phyloP scores from a whole-genome alignment of 2,888 invertebrate genomes.

The Lasioglossum zephyrum region DNA sequence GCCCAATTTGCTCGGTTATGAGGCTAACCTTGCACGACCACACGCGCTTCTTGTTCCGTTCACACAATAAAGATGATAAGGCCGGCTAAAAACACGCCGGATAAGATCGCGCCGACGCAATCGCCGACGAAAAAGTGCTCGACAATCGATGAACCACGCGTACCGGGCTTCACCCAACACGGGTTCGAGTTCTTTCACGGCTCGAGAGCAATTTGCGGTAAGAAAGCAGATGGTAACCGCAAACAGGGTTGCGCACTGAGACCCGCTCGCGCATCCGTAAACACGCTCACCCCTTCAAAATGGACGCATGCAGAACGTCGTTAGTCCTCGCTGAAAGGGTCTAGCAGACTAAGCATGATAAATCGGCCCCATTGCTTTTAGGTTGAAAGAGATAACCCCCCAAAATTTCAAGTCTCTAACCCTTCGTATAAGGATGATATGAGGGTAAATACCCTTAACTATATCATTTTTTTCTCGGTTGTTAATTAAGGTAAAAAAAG shows the following conservation, averaged over 20 bases:
- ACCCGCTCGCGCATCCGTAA: not conserved
- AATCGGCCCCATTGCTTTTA: too few species aligned
- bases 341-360: too few species aligned
- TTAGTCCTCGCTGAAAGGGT: not conserved
- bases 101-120: slow-evolving; percentile 15
- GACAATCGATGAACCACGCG: slow-evolving; percentile 27
- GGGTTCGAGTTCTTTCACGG: not conserved
- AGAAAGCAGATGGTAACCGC: slow-evolving; percentile 26
- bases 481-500: too few species aligned
- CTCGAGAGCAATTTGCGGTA: slow-evolving; percentile 5
- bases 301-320: not conserved
- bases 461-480: too few species aligned
- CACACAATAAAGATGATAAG: slow-evolving; percentile 6
- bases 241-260: not conserved
- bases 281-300: not conserved
- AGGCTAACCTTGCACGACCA: not conserved
- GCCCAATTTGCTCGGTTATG: not conserved
- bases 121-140: slow-evolving; percentile 7
- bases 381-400: too few species aligned
- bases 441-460: too few species aligned
- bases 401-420: too few species aligned
- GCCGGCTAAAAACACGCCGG: not conserved
- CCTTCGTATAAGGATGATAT: too few species aligned
- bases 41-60: not conserved
- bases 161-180: slow-evolving; percentile 4